These are phyloP conservation scores for Phaonia tiefii DNA, from an alignment of 2,888 invertebrate genomes.

Conservation along the genomic window DNA sequence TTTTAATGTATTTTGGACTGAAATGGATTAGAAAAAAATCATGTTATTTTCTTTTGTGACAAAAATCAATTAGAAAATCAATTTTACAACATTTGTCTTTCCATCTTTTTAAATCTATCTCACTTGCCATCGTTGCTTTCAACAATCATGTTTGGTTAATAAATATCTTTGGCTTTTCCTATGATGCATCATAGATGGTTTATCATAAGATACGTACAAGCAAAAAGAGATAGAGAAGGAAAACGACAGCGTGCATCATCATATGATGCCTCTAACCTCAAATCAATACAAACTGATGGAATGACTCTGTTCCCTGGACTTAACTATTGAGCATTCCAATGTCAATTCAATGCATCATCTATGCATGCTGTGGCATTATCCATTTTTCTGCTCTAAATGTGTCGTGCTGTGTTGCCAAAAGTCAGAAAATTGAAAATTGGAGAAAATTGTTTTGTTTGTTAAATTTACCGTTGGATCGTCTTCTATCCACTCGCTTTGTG, in stretches of 20 bases:
- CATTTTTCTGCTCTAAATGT: background rate
- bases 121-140: too few relatives aligned
- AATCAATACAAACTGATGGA: background rate
- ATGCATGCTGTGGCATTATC: background rate
- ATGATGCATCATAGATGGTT: background rate
- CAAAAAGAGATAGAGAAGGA: too few relatives aligned
- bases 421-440: constrained; percentile 44
- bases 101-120: too few relatives aligned
- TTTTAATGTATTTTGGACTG: too few relatives aligned
- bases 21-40: too few relatives aligned
- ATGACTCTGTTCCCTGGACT: background rate
- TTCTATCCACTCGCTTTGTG: constrained; percentile 24
- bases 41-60: too few relatives aligned
- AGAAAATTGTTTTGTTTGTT: constrained; percentile 52
- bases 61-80: too few relatives aligned
- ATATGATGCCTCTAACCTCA: background rate
- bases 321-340: background rate
- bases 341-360: background rate
- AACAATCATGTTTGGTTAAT: too few relatives aligned
- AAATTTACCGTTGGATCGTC: constrained; percentile 35
- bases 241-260: too few relatives aligned
- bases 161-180: too few relatives aligned
- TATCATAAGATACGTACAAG: background rate
- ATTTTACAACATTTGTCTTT: too few relatives aligned
- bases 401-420: constrained; percentile 55